Evolutionary conservation across 2,797 vertebrate species (phyloP).

Genomic region (Paguma larvata): DNA sequence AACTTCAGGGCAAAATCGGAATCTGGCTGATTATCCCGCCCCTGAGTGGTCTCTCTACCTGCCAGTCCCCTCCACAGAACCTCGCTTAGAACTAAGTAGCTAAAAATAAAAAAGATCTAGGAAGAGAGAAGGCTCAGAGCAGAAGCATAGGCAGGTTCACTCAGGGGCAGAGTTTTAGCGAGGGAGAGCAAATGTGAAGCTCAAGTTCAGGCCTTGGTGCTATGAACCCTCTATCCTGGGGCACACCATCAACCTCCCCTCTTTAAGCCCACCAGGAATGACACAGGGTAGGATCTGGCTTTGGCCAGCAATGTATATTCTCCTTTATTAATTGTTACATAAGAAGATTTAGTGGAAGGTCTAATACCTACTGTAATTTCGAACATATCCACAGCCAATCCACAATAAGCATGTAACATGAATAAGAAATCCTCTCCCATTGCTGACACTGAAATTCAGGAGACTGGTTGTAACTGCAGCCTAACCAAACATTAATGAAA

Average conservation of each 20-base stretch:
- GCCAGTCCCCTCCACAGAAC: neutral
- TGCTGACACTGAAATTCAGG: constrained; percentile 7
- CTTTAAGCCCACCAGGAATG: neutral
- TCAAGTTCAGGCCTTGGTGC: neutral
- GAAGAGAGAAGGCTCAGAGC: neutral
- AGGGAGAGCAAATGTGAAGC: neutral
- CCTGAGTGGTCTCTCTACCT: neutral
- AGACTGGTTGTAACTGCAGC: neutral
- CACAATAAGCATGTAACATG: neutral
- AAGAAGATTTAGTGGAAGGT: neutral
- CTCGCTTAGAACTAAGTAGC: neutral
- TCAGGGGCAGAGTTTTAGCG: neutral
- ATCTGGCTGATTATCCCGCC: neutral
- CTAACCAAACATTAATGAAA: neutral
- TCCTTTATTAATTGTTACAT: neutral
- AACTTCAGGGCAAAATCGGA: neutral
- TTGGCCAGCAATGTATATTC: neutral
- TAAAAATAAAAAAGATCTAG: neutral
- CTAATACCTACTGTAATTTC: neutral
- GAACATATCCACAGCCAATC: neutral
- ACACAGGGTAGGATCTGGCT: neutral
- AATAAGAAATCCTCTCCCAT: neutral
- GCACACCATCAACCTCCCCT: neutral
- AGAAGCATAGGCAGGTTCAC: neutral
- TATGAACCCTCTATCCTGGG: neutral